Conservation (phyloP, 2,113 vertebrate species). For the Nibea albiflora region DNA sequence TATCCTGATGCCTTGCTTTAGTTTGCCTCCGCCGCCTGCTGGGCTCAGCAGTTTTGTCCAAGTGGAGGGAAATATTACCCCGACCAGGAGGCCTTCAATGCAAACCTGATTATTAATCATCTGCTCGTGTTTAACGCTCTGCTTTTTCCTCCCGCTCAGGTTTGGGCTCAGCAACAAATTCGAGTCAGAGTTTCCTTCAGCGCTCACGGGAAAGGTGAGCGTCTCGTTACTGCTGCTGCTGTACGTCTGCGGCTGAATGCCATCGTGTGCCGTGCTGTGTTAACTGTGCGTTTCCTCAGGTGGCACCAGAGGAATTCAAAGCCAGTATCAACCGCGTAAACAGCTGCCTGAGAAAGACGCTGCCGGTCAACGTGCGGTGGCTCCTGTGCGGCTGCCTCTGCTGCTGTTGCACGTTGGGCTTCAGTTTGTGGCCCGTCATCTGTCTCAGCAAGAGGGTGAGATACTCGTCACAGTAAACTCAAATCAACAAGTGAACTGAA, state of each 20-base stretch:
- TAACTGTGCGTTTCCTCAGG: conserved; percentile 78
- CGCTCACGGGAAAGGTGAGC: conserved; percentile 98
- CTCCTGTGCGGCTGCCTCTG: conserved; percentile 98
- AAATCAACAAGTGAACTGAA: background rate
- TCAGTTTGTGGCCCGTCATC: conserved; percentile 99
- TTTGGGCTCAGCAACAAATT: conserved; percentile 99
- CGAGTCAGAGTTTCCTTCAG: conserved; percentile 98
- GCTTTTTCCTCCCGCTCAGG: conserved; percentile 72
- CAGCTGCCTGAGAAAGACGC: conserved; percentile 96
- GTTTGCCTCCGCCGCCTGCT: background rate
- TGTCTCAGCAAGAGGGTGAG: conserved; percentile 99
- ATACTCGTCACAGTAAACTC: background rate
- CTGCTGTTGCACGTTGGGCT: conserved; percentile 98
- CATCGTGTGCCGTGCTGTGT: background rate
- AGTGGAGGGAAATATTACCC: background rate
- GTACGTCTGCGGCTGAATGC: too few relatives aligned
- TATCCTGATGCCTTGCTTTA: background rate
- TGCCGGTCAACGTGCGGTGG: conserved; percentile 98
- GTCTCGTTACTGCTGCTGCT: background rate
- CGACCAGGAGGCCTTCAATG: background rate
- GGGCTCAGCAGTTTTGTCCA: background rate
- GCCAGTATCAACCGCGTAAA: conserved; percentile 97
- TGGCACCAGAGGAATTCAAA: conserved; percentile 99
- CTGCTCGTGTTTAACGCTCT: background rate
- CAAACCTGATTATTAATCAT: background rate